These are phyloP conservation scores for Centropristis striata DNA, from an alignment of 2,113 vertebrate genomes.

Conservation along the genomic window DNA sequence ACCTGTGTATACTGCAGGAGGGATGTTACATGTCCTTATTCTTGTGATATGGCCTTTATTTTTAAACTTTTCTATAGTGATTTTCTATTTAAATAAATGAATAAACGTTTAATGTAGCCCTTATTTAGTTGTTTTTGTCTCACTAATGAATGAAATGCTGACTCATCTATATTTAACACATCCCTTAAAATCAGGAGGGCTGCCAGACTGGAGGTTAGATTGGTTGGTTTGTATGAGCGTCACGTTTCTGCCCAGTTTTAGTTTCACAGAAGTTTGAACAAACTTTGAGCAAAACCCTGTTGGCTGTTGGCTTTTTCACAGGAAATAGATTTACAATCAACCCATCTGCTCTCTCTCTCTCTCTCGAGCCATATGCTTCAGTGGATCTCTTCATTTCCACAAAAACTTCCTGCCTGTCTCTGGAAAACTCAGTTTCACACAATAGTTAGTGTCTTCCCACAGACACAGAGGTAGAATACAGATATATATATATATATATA, in stretches of 20 bases:
- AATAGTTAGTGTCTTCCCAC: background rate
- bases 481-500: no score
- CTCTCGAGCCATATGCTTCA: rapidly evolving
- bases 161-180: no score
- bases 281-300: background rate
- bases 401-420: background rate
- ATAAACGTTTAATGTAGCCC: no score
- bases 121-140: no score
- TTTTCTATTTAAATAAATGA: no score
- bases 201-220: background rate
- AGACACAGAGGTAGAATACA: background rate
- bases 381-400: background rate
- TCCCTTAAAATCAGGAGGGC: no score
- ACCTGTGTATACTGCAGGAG: no score
- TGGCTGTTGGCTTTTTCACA: background rate
- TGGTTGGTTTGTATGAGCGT: background rate
- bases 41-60: no score
- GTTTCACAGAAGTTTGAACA: background rate
- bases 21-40: no score
- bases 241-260: background rate
- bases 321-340: background rate
- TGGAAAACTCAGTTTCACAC: background rate
- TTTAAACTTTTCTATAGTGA: no score
- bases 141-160: no score
- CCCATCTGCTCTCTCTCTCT: background rate